phyloP scores from a whole-genome alignment of 2,113 vertebrate genomes.

The Edolisoma coerulescens region DNA sequence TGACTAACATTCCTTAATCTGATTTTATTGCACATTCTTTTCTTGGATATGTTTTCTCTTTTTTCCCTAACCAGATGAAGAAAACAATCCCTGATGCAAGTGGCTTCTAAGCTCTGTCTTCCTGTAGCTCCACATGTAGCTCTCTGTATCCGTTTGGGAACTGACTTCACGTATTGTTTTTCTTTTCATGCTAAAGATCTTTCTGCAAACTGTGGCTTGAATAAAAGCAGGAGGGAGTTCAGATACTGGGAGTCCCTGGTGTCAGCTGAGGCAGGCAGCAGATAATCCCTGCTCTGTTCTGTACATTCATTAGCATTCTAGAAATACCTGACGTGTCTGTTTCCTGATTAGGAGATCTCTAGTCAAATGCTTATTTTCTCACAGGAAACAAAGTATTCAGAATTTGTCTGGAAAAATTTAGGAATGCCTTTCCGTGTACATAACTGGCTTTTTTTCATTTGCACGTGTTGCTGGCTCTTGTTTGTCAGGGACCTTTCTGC shows the following conservation, averaged over 20 bases:
- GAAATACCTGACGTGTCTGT: conserved; percentile 35
- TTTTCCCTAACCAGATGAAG: background rate
- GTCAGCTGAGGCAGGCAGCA: background rate
- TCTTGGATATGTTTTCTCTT: conserved; percentile 30
- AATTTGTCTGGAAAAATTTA: conserved; percentile 27
- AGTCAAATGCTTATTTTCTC: conserved; percentile 19
- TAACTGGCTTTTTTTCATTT: background rate
- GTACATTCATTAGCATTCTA: conserved; percentile 46
- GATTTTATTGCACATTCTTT: conserved; percentile 52
- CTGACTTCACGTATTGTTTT: conserved; percentile 1
- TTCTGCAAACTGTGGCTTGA: conserved; percentile 21
- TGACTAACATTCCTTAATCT: conserved; percentile 59
- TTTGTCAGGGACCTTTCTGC: background rate
- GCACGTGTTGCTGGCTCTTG: background rate
- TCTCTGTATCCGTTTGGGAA: background rate
- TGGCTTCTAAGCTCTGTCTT: conserved; percentile 19
- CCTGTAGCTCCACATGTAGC: background rate
- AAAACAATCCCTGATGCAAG: conserved; percentile 28
- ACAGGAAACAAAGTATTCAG: conserved; percentile 12
- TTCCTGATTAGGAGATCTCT: conserved; percentile 28
- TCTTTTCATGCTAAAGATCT: background rate
- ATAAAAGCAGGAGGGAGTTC: conserved; percentile 30
- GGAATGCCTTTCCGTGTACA: background rate
- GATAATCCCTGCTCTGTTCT: conserved; percentile 25
- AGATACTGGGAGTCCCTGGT: conserved; percentile 3